Evolutionary conservation across 1,140 invertebrate species (phyloP), one percentile per base, ranked within the genome.

Genomic region (Idris sp.): DNA sequence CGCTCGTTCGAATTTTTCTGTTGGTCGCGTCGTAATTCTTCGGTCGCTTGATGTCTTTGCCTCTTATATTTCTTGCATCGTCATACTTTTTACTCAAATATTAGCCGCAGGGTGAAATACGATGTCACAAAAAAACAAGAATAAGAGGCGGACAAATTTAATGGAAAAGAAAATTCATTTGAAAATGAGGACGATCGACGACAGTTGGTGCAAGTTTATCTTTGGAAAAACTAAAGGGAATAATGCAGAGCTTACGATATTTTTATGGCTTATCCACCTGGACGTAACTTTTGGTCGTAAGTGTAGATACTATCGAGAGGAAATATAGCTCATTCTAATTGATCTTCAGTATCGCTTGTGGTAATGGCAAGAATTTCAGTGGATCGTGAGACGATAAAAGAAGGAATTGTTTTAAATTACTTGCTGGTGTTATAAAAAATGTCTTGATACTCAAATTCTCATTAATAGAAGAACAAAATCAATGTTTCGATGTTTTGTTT

Each of bases 1-100:
- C 36, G 54, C 43, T 53, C 65, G 65, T 59, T 69, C 41, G 54
- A 69, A 59, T 69, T 69, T 69, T 68, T 68, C 62, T 59, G 51
- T 15, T 15, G 44, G 36, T 43, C 51, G 43, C 36, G 36, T 59
- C 64, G 53, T 68, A 68, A 68, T 58, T 58, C 41, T 43, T 61
- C 26, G 35, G 33, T 48, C 59, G 38, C 46, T 43, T 59, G 53
- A 59, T 69, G 53, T 58, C 54, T 56, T 43, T 35, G 44, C 28
- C 16, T 19, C 3, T 40, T 54, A n/a, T 38, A 19, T 31, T 31
- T 49, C 28, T 19, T 44, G 53, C 64, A 16, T 53, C 56, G 36
- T 44, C 54, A 62, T 62, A 36, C 53, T 58, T 62, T 30, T 22
- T 36, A 33, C 16, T 11, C 18, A 10, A 30, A 9, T 9, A 22